Conservation (phyloP, 2,113 vertebrate species). For the Bufo gargarizans region DNA sequence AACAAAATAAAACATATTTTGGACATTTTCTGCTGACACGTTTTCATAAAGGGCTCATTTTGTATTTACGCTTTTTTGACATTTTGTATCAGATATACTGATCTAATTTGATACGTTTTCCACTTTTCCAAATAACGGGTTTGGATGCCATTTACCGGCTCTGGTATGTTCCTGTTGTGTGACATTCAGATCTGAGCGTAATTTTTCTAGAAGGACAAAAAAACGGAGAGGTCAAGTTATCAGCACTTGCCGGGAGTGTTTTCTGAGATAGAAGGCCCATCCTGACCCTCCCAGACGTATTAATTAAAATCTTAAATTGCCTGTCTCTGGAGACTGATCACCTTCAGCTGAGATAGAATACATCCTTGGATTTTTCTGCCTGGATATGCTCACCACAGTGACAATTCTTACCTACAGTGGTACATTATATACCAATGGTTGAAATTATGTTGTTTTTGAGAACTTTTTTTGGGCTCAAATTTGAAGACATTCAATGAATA, state of each 20-base stretch:
- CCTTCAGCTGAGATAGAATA: neutral
- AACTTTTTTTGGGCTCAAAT: neutral
- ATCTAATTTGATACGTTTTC: too few relatives aligned
- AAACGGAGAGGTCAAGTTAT: neutral
- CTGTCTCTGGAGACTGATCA: conserved; percentile 19
- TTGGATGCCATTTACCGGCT: too few relatives aligned
- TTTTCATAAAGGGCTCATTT: too few relatives aligned
- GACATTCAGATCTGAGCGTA: neutral
- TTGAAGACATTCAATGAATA: neutral
- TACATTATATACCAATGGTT: neutral
- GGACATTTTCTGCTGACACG: too few relatives aligned
- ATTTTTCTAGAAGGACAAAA: neutral
- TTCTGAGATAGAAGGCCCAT: neutral
- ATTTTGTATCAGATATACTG: too few relatives aligned
- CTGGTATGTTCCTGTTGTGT: too few relatives aligned
- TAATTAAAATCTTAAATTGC: conserved; percentile 29
- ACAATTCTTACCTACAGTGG: neutral
- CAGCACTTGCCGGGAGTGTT: neutral
- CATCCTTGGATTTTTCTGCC: neutral
- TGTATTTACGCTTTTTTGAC: too few relatives aligned
- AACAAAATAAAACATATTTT: too few relatives aligned
- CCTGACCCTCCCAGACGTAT: neutral
- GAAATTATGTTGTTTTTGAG: neutral
- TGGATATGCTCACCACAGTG: neutral
- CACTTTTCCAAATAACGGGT: too few relatives aligned